Evolutionary conservation across 1,140 invertebrate genomes (phyloP), one percentile per base, ranked within the genome.

Genomic region (Heliconius himera): DNA sequence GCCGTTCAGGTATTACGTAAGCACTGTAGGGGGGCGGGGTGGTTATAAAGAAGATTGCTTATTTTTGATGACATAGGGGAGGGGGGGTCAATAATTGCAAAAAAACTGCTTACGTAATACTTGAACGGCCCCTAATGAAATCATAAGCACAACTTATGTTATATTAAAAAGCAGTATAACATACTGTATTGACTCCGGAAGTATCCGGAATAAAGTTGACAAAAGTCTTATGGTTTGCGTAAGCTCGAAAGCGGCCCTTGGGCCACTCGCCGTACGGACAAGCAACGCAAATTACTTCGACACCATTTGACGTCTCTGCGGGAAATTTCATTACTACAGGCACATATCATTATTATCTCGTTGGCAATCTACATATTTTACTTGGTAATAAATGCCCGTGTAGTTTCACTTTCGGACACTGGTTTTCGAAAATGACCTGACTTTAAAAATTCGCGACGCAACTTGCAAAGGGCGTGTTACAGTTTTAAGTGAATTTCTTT

Each of bases 261-360:
- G 88, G 89, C 89, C 89, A 84, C 87, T 91, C 89, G 88, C 88
- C 88, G 87, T 85, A 91, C 88, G 90, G 92, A 93, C 93, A 92
- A 93, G 88, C 89, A 89, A 91, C 92, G 92, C 93, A 93, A 94
- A 94, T 93, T 93, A 93, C 93, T 93, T 93, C 93, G 93, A 91
- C 93, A 94, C 92, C 92, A 89, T 94, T 94, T 94, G 93, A 94
- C 92, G 89, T 89, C 60, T 29, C 60, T 66, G 60, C 92, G 89
- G 91, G 90, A 94, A 94, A 94, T 93, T 94, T 94, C 93, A 93
- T 94, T 94, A 93, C 93, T 91, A 94, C 91, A 87, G 92, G 92
- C 93, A 94, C 93, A 94, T 93, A 94, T 94, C 92, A 93, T 94
- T 93, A 94, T 94, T 94, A 93, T 93, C 93, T 93, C 84, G 89